Conservation (phyloP, 2,113 vertebrate genomes). For the Xerus inauris region DNA sequence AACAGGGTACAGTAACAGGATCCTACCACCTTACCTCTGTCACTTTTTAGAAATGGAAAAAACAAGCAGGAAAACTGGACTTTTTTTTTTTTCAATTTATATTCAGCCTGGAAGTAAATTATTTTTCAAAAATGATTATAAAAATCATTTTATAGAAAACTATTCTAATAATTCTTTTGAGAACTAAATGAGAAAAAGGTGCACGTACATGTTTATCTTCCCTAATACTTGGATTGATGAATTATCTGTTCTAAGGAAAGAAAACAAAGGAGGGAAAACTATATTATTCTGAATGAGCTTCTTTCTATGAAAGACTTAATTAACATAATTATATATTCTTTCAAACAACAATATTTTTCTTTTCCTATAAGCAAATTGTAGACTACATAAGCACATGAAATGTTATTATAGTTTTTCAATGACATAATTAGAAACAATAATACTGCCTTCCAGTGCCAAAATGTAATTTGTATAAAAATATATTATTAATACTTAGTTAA, state of each 20-base stretch:
- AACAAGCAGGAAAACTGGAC: conserved; percentile 81
- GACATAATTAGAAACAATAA: background rate
- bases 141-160: conserved; percentile 76
- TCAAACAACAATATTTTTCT: background rate
- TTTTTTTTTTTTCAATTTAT: conserved; percentile 78
- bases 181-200: conserved; percentile 44
- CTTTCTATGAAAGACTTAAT: conserved; percentile 5
- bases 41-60: conserved; percentile 83
- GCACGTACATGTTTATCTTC: conserved; percentile 53
- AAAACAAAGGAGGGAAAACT: conserved; percentile 63
- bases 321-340: background rate
- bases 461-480: background rate
- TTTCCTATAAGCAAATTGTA: conserved; percentile 4
- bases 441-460: background rate
- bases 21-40: conserved; percentile 79
- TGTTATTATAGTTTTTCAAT: background rate
- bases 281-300: conserved; percentile 52
- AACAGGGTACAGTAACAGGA: conserved; percentile 88
- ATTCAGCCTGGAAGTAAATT: conserved; percentile 80
- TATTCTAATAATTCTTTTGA: conserved; percentile 62
- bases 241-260: conserved; percentile 39
- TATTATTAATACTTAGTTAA: background rate
- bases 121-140: conserved; percentile 80
- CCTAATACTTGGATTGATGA: conserved; percentile 34
- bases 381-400: background rate